Base-by-base conservation (phyloP, 2,888 invertebrate species). In the Molanna angustata region DNA sequence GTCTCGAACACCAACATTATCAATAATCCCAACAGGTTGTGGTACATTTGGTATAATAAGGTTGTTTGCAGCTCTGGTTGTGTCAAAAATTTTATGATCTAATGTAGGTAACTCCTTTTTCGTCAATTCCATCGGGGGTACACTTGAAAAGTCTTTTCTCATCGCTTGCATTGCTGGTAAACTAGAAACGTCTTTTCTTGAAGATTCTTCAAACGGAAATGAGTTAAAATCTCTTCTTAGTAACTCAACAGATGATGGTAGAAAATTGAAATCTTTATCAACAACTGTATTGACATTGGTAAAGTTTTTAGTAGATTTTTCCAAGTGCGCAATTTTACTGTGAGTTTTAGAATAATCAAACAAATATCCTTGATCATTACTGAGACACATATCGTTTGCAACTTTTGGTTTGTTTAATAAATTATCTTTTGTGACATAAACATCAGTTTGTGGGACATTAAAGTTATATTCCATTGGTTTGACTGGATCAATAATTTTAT, bases 1-100 rank as follows among this genome's bases (percentile, higher is more conserved):
- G 27, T 57, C 53, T 18, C 31, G 50, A 3, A 35, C 50, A 4
- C 21, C 32, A n/a, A 41, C 11, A 39, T 43, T 44, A 44, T 44
- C 40, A 6, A 39, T 9, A 22, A 35, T 35, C n/a, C 35, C 35
- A 9, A 35, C 6, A 4, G 9, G 9, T 35, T 35, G 44, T 17
- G 44, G 44, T 11, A 44, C 44, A 6, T 22, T 44, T 11, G 9
- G 44, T 9, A 44, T 14, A 7, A 11, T 16, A 14, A 27, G n/a
- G 4, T 11, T 16, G n/a, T n/a, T n/a, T 11, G 27, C 4, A 27
- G 4, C 6, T 27, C 27, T 4, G 4, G 11, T 11, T 4, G 6
- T 27, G 6, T 27, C 27, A 4, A 11, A 27, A 27, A 11, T 27
- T 11, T 11, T 27, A 27, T 27, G 27, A 4, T 27, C 27, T 11